Evolutionary conservation across 2,113 vertebrate genomes (phyloP).

Genomic region (Ceyx margarethae): DNA sequence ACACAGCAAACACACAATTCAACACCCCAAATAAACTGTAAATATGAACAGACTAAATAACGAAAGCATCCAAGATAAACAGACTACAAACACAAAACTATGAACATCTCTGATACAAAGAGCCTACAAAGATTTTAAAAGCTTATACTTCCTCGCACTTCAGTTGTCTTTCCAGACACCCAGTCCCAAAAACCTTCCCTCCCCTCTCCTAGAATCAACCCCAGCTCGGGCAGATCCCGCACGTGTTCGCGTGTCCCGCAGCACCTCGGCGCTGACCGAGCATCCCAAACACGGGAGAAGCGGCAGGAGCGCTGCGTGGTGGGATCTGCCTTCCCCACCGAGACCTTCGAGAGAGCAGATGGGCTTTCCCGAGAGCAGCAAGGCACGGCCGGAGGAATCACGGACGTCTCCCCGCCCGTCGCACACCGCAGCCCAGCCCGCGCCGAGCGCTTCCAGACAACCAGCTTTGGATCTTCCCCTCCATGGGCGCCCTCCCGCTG

Average conservation of each 20-base stretch:
- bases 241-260: too few relatives aligned
- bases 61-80: neutral
- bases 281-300: neutral
- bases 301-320: neutral
- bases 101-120: rapidly evolving
- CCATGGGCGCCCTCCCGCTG: neutral
- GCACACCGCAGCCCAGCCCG: neutral
- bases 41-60: rapidly evolving
- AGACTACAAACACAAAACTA: rapidly evolving
- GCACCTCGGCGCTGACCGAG: neutral
- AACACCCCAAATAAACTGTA: neutral
- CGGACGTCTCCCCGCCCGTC: neutral
- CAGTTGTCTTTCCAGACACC: too few relatives aligned
- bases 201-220: too few relatives aligned
- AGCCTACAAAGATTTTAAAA: neutral
- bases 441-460: neutral
- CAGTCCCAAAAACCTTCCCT: neutral
- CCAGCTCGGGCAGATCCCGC: neutral
- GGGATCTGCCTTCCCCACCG: neutral
- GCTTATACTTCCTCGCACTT: rapidly evolving
- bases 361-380: neutral
- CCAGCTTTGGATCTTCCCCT: neutral
- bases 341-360: neutral
- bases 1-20: rapidly evolving
- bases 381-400: neutral